phyloP scores from a whole-genome alignment of 2,888 invertebrate genomes.

The Loripinus fragilis region DNA sequence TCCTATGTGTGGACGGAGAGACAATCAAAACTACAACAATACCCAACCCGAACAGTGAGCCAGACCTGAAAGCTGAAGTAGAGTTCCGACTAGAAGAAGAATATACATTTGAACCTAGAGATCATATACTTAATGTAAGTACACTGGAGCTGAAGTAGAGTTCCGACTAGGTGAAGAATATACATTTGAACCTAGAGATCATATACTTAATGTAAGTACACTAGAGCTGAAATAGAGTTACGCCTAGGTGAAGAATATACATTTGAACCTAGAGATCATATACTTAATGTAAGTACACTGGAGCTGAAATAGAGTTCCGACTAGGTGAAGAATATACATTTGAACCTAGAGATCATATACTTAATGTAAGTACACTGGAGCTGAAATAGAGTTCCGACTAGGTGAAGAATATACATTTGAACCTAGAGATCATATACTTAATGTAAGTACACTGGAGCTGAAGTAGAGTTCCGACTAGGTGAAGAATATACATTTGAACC shows the following conservation, averaged over 20 bases:
- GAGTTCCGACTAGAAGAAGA: conserved; percentile 46
- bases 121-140: conserved; percentile 36
- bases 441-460: too few species aligned
- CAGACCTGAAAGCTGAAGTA: conserved; percentile 32
- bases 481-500: too few species aligned
- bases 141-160: neutral
- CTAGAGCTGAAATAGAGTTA: conserved; percentile 34
- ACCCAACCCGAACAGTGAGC: conserved; percentile 36
- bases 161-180: too few species aligned
- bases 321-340: too few species aligned
- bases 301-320: too few species aligned
- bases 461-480: too few species aligned
- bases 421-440: too few species aligned
- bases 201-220: neutral
- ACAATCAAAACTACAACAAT: conserved; percentile 29
- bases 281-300: conserved; percentile 27
- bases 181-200: too few species aligned
- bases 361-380: too few species aligned
- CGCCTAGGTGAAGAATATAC: conserved; percentile 43
- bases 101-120: conserved; percentile 41
- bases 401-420: too few species aligned
- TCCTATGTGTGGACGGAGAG: conserved; percentile 34
- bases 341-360: too few species aligned
- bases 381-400: too few species aligned
- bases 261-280: conserved; percentile 38